These are phyloP conservation scores for Entomobrya multifasciata DNA, from an alignment of 2,888 invertebrate species.

Conservation along the genomic window DNA sequence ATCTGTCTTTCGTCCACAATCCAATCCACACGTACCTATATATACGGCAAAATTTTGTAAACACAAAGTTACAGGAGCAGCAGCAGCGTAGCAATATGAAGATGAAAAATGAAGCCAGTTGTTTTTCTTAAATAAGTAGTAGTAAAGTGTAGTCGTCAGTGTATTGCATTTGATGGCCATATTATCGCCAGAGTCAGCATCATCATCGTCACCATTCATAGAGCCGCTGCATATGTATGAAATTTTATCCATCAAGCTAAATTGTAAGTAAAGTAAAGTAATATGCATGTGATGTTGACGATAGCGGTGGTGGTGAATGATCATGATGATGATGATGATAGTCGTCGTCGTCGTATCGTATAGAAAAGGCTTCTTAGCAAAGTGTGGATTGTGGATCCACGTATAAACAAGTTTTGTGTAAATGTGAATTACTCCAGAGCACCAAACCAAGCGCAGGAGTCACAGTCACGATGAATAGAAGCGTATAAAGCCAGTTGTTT, in stretches of 20 bases:
- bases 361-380: background rate
- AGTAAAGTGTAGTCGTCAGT: background rate
- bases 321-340: constrained; percentile 1
- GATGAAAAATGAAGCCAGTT: background rate
- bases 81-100: background rate
- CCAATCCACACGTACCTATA: too few relatives aligned
- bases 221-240: background rate
- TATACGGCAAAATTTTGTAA: too few relatives aligned
- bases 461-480: background rate
- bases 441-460: background rate
- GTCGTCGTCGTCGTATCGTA: background rate
- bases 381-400: too few relatives aligned
- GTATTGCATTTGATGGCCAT: constrained; percentile 9
- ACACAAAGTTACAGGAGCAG: too few relatives aligned
- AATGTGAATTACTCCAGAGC: constrained; percentile 42
- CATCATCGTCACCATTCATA: constrained; percentile 28
- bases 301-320: background rate
- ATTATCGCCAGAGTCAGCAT: constrained; percentile 33
- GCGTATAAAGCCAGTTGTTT: constrained; percentile 16
- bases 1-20: background rate
- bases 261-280: constrained; percentile 20
- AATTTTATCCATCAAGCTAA: constrained; percentile 37
- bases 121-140: background rate
- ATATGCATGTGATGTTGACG: background rate
- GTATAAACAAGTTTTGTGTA: background rate